phyloP scores from a whole-genome alignment of 2,797 vertebrate species.

The Trematomus bernacchii region DNA sequence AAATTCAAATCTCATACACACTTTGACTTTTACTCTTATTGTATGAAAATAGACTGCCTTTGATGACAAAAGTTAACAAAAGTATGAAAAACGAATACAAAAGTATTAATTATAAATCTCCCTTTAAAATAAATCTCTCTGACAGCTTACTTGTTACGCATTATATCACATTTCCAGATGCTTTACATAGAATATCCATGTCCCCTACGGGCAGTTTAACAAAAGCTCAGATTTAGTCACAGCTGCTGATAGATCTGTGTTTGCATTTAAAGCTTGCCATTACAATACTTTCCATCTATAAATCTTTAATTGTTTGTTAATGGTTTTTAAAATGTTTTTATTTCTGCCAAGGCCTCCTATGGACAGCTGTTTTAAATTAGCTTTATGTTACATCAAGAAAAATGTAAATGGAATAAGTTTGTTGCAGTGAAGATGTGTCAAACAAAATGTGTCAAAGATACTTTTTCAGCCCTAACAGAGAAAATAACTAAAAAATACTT shows the following conservation, averaged over 20 bases:
- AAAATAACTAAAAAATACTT: slow-evolving; percentile 17
- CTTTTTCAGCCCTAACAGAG: slow-evolving; percentile 17
- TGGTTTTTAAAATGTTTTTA: slow-evolving; percentile 48
- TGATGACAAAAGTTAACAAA: slow-evolving; percentile 6
- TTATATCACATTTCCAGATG: slow-evolving; percentile 40
- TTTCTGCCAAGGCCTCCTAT: slow-evolving; percentile 27
- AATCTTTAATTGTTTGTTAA: slow-evolving; percentile 63
- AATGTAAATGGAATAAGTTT: slow-evolving; percentile 52
- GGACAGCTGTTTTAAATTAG: slow-evolving; percentile 63
- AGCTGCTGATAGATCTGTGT: slow-evolving; percentile 56
- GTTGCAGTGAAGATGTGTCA: slow-evolving; percentile 34
- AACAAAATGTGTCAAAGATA: slow-evolving; percentile 30
- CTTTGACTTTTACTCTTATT: background rate
- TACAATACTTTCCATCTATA: slow-evolving; percentile 40
- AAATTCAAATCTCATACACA: background rate
- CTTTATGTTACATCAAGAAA: slow-evolving; percentile 46
- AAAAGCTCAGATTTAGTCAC: slow-evolving; percentile 53
- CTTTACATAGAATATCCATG: slow-evolving; percentile 19
- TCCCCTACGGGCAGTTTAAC: slow-evolving; percentile 31
- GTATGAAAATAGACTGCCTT: background rate
- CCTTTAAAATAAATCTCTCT: slow-evolving; percentile 29
- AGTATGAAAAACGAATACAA: slow-evolving; percentile 1
- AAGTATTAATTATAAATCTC: slow-evolving; percentile 9
- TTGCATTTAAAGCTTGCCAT: slow-evolving; percentile 46
- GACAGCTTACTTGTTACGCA: slow-evolving; percentile 12